Conservation (phyloP, 2,888 invertebrate species). For the Teleiodes luculella region DNA sequence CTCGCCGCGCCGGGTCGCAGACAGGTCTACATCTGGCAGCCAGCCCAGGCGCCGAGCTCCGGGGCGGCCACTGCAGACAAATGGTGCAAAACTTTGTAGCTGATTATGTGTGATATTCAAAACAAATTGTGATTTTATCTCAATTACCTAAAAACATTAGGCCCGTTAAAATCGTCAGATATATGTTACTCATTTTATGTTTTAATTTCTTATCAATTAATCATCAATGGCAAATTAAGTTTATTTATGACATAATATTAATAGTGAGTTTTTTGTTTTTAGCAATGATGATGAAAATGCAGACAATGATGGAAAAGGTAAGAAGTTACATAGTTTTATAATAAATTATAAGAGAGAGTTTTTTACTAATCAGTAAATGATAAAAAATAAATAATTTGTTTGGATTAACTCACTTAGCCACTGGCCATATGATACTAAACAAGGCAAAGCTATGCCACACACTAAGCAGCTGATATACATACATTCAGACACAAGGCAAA, state of each 20-base stretch:
- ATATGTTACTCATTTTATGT: background rate
- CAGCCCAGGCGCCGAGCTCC: slow-evolving; percentile 15
- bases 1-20: background rate
- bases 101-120: slow-evolving; percentile 32
- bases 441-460: no score
- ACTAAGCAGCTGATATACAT: no score
- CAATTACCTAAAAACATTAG: background rate
- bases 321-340: background rate
- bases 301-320: slow-evolving; percentile 65
- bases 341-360: background rate
- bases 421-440: no score
- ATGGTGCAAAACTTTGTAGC: slow-evolving; percentile 79
- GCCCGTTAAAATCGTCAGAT: background rate
- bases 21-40: background rate
- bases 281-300: slow-evolving; percentile 63
- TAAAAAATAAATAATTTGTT: no score
- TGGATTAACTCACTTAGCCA: no score
- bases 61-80: slow-evolving; percentile 35
- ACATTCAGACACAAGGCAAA: no score
- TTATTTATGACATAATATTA: background rate
- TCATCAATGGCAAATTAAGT: no score
- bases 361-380: no score
- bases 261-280: slow-evolving; percentile 45
- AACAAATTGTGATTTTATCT: background rate
- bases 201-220: background rate